Evolutionary conservation across 2,888 invertebrate species (phyloP), one percentile per base, ranked within the genome.

Genomic region (Theretra japonica): DNA sequence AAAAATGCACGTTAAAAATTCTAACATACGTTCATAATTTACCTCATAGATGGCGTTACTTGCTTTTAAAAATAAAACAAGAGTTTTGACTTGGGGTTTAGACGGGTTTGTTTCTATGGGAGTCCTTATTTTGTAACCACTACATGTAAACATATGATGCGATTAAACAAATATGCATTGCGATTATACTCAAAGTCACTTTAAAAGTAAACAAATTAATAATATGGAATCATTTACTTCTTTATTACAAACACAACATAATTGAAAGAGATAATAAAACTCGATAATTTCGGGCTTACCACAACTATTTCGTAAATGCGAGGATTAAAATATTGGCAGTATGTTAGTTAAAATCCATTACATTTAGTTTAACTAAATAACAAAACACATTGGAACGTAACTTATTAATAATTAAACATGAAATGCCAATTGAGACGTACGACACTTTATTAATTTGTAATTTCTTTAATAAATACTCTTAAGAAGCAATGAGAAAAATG

Each of bases 361-460:
- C 15, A 59, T 75, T 79, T 81, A 82, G 75, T 77, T 78, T 71
- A 72, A 75, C 56, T 71, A 80, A 83, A 80, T 79, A 81, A 82
- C 74, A 80, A 65, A 85, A 86, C 80, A 84, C 78, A 82, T 82
- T 89, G 88, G 87, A 91, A 91, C 86, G 85, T 87, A 81, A 80
- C 79, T 82, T 83, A 79, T 82, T 85, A 80, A 83, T 86, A 82
- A 81, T 80, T 82, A 84, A 79, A 85, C 80, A 84, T 83, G 81
- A 93, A 93, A 93, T 93, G 93, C 93, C 92, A 93, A 93, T 88
- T 83, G 87, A 80, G 83, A 86, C 85, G 93, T 93, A 93, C 93
- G 93, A 93, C 93, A 90, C 77, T 80, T 76, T 75, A 62, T 78
- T 80, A 79, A 76, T 79, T 79, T 79, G 74, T 77, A 80, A 79